Percentiles rank a stretch among this genome's conserved stretches.
phyloP scores from a whole-genome alignment of 2,888 invertebrate genomes.

The Pocota personata region DNA sequence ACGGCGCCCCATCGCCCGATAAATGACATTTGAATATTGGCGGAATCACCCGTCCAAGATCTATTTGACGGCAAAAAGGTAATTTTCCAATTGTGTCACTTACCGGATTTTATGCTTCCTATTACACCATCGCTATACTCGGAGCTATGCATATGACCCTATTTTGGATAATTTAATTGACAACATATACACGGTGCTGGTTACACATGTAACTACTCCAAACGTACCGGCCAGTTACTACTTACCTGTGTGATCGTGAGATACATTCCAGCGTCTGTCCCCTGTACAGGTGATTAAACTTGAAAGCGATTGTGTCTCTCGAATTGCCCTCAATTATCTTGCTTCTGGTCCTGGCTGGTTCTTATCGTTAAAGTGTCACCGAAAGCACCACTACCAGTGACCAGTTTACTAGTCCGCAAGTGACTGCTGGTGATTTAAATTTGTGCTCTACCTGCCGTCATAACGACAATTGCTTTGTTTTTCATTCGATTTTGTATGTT shows the following conservation, averaged over 20 bases:
- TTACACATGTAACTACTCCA: conserved; percentile 32
- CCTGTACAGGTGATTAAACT: conserved; percentile 32
- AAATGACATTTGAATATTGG: conserved; percentile 70
- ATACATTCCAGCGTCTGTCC: background rate
- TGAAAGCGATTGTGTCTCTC: conserved; percentile 34
- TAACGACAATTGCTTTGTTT: conserved; percentile 39
- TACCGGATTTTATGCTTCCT: conserved; percentile 46
- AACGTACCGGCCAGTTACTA: background rate
- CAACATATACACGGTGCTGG: conserved; percentile 10
- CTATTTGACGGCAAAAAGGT: conserved; percentile 32
- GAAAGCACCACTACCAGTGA: conserved; percentile 5
- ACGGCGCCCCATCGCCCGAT: conserved; percentile 15
- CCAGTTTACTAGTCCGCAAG: background rate
- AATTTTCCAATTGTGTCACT: conserved; percentile 59
- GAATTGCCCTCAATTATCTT: conserved; percentile 21
- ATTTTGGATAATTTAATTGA: conserved; percentile 73
- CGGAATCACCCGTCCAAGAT: conserved; percentile 45
- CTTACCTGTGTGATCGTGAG: background rate
- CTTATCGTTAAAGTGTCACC: conserved; percentile 44
- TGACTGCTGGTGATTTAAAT: background rate
- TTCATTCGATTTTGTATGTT: background rate
- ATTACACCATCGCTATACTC: conserved; percentile 7
- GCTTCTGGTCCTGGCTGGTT: conserved; percentile 26
- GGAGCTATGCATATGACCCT: conserved; percentile 45
- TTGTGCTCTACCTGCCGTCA: conserved; percentile 49